Evolutionary conservation across 1,140 invertebrate genomes (phyloP).

Genomic region (Aradophagus sp.): DNA sequence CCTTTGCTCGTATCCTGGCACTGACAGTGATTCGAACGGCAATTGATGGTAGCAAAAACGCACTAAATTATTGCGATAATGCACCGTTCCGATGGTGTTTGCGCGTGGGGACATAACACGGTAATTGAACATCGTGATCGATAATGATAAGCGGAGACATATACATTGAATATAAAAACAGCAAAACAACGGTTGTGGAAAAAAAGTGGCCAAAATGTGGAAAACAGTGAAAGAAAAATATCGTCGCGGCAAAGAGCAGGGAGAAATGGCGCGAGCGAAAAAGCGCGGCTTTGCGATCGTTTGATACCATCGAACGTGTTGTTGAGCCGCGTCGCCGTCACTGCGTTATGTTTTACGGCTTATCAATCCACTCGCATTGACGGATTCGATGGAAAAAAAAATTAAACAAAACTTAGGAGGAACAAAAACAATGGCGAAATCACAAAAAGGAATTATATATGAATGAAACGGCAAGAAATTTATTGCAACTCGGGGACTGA

Average conservation of each 20-base stretch:
- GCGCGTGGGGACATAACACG: conserved; percentile 32
- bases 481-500: too few species aligned
- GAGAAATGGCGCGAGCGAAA: conserved; percentile 2
- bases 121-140: conserved; percentile 61
- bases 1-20: conserved; percentile 21
- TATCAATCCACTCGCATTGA: not conserved
- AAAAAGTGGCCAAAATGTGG: not conserved
- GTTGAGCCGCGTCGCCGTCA: conserved; percentile 1
- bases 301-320: conserved; percentile 14
- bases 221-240: not conserved
- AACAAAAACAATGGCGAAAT: too few species aligned
- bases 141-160: conserved; percentile 44
- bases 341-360: not conserved
- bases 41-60: conserved; percentile 68
- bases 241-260: conserved; percentile 1
- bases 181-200: conserved; percentile 8
- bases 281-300: conserved; percentile 12
- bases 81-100: conserved; percentile 56
- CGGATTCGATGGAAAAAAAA: too few species aligned
- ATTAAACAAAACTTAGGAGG: too few species aligned
- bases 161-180: conserved; percentile 14
- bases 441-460: too few species aligned
- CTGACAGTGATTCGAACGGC: conserved; percentile 65
- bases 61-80: conserved; percentile 67
- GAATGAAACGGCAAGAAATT: too few species aligned